Conservation (phyloP, 2,113 vertebrate species). For the Ophthalmolycus amberensis region DNA sequence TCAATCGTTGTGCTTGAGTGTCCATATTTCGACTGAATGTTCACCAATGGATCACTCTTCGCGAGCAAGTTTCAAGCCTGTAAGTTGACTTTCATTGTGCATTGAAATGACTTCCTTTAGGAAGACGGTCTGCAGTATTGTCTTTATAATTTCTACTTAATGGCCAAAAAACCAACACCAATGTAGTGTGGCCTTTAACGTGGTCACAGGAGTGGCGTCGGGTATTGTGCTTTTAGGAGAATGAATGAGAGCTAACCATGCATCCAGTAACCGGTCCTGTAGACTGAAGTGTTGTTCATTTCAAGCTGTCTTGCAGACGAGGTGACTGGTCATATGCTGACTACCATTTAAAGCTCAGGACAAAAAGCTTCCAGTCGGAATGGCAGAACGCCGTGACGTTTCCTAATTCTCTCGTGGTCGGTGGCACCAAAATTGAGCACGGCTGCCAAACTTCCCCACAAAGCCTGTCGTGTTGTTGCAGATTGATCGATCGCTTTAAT, state of each 20-base stretch:
- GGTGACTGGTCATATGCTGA: conserved; percentile 24
- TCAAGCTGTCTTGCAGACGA: conserved; percentile 33
- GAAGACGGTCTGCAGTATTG: conserved; percentile 21
- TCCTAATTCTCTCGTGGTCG: conserved; percentile 15
- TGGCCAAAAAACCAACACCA: not conserved
- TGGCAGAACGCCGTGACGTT: conserved; percentile 6
- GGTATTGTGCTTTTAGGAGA: conserved; percentile 39
- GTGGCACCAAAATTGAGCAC: conserved; percentile 20
- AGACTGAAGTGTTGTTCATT: conserved; percentile 28
- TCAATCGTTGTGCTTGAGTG: not conserved
- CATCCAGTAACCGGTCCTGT: conserved; percentile 50
- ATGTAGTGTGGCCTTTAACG: not conserved
- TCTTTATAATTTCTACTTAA: conserved; percentile 21
- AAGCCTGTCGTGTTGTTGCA: conserved; percentile 22
- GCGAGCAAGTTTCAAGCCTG: not conserved
- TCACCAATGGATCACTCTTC: not conserved
- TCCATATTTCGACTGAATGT: not conserved
- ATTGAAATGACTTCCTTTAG: not conserved
- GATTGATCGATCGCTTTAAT: conserved; percentile 33
- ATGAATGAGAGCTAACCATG: conserved; percentile 35
- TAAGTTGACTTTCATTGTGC: conserved; percentile 4
- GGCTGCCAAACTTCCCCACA: conserved; percentile 31
- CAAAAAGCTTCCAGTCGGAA: conserved; percentile 28
- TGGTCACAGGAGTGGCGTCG: conserved; percentile 3
- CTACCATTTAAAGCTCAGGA: conserved; percentile 53